Conservation (phyloP, 2,888 invertebrate species). For the Pyrochroa serraticornis region DNA sequence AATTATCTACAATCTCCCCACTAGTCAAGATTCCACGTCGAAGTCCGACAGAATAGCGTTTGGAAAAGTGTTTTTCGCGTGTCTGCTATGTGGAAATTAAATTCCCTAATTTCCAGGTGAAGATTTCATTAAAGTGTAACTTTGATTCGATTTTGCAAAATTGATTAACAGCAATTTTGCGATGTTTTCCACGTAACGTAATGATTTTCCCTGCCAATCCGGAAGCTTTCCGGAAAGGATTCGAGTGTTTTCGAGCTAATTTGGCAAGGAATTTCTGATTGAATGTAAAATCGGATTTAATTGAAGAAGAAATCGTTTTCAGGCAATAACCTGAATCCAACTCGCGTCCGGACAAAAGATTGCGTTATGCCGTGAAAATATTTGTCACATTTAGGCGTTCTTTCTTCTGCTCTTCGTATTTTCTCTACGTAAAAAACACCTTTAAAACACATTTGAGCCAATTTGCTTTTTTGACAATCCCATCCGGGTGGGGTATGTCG, state of each 20-base stretch:
- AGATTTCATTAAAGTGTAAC: constrained; percentile 18
- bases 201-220: not conserved
- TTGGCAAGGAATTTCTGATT: constrained; percentile 6
- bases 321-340: constrained; percentile 4
- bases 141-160: constrained; percentile 2
- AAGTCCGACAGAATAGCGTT: constrained; percentile 19
- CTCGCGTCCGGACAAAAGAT: constrained; percentile 3
- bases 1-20: constrained; percentile 37
- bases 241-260: not conserved
- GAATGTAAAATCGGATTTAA: constrained; percentile 15
- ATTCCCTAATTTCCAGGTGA: constrained; percentile 24
- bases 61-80: constrained; percentile 27
- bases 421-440: constrained; percentile 28
- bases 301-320: constrained; percentile 14
- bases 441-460: constrained; percentile 36
- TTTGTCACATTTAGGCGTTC: constrained; percentile 18
- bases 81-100: constrained; percentile 18
- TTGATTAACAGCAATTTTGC: constrained; percentile 2
- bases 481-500: constrained; percentile 30
- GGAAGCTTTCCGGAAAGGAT: not conserved
- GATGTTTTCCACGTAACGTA: too few species aligned
- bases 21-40: constrained; percentile 24
- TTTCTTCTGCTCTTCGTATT: constrained; percentile 16
- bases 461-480: constrained; percentile 38
- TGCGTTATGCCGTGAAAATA: constrained; percentile 15